phyloP scores from a whole-genome alignment of 2,113 vertebrate species.

The Dasyurus viverrinus region DNA sequence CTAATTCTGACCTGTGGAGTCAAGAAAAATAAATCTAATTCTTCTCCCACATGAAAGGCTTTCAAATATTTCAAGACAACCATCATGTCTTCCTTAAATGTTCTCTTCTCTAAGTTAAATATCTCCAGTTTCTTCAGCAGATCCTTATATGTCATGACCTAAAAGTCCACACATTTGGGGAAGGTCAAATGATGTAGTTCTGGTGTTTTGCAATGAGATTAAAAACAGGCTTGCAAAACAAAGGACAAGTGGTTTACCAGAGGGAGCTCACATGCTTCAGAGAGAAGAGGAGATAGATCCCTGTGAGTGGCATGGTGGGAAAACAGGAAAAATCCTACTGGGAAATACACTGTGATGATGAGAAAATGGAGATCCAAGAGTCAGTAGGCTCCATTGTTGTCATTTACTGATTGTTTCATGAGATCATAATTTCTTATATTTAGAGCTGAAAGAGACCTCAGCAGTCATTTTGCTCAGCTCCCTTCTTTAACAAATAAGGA shows the following conservation, averaged over 20 bases:
- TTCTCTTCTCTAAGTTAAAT: neutral
- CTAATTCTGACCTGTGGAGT: neutral
- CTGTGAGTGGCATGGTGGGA: neutral
- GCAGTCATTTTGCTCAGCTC: neutral
- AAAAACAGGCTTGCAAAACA: neutral
- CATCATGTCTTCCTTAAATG: neutral
- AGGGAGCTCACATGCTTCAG: neutral
- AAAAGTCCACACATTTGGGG: neutral
- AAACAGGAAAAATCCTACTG: neutral
- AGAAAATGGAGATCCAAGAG: neutral
- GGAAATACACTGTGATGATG: neutral
- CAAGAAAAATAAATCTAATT: neutral
- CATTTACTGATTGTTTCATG: neutral
- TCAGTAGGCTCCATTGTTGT: neutral
- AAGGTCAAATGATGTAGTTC: neutral
- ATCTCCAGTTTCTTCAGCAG: neutral
- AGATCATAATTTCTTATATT: neutral
- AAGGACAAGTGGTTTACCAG: slow-evolving; percentile 13
- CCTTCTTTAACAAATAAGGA: neutral
- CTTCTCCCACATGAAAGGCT: neutral
- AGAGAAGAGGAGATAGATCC: neutral
- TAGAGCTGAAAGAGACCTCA: neutral
- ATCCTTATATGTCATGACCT: neutral
- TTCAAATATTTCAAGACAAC: neutral
- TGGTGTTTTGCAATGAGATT: neutral